Conservation (phyloP, 1,140 invertebrate species). For the Chelonus insularis region DNA sequence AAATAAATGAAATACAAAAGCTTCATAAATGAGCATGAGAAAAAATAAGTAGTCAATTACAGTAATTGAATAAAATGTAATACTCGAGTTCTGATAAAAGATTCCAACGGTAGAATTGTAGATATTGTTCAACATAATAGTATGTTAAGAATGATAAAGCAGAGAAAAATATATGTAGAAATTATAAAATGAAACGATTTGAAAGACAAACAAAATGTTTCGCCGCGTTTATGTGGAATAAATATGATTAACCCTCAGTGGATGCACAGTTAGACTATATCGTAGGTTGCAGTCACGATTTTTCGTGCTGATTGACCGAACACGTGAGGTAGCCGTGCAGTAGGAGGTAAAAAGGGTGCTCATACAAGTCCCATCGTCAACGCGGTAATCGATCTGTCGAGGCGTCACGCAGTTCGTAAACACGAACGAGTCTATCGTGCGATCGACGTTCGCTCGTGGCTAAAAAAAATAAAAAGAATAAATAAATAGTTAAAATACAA, state of each 20-base stretch:
- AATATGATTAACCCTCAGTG: constrained; percentile 13
- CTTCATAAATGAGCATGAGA: no score
- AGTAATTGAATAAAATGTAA: no score
- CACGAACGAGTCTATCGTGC: constrained; percentile 26
- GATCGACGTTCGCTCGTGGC: constrained; percentile 17
- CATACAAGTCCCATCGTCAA: constrained; percentile 5
- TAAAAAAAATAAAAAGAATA: constrained; percentile 18
- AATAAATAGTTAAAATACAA: constrained; percentile 22
- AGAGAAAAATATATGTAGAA: no score
- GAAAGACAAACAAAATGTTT: background rate
- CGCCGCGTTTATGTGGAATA: background rate
- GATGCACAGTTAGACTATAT: background rate
- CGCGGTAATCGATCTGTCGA: constrained; percentile 26
- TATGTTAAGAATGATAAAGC: no score
- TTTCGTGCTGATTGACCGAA: constrained; percentile 5
- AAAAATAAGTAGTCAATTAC: no score
- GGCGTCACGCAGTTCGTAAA: constrained; percentile 28
- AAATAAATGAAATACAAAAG: no score
- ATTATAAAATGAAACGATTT: background rate
- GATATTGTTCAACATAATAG: no score
- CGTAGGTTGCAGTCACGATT: constrained; percentile 4
- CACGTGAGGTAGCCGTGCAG: background rate
- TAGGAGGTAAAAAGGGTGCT: constrained; percentile 2
- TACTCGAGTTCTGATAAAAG: no score
- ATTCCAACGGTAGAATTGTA: no score